These are phyloP conservation scores for Lissocephala sabroskyi DNA, from an alignment of 2,888 invertebrate species.

Conservation along the genomic window DNA sequence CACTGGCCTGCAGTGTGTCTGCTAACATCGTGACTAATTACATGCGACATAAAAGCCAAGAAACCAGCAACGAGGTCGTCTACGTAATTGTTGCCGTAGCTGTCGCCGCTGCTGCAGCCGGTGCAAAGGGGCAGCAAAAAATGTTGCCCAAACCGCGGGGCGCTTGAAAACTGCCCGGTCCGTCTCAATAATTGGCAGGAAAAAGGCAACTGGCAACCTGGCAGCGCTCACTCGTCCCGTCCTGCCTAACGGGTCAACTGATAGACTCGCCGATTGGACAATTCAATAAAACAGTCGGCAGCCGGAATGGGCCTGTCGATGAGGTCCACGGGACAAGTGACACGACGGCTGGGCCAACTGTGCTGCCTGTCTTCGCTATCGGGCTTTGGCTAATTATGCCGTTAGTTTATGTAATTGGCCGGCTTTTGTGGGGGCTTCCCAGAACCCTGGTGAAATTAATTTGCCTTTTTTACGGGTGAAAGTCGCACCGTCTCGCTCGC, in stretches of 20 bases:
- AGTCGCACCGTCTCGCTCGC: conserved; percentile 20
- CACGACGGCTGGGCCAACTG: background rate
- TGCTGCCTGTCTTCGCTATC: background rate
- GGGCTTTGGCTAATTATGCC: conserved; percentile 9
- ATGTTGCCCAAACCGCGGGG: conserved; percentile 16
- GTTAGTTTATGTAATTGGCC: conserved; percentile 4
- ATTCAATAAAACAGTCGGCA: conserved; percentile 52
- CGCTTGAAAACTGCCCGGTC: conserved; percentile 9
- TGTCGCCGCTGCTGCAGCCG: no score
- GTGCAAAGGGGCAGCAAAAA: conserved; percentile 23
- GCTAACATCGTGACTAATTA: conserved; percentile 63
- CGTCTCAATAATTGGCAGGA: conserved; percentile 51
- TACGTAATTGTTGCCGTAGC: conserved; percentile 47
- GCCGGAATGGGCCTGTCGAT: background rate
- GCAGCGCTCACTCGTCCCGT: no score
- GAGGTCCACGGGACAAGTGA: conserved; percentile 13
- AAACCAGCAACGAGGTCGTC: conserved; percentile 40
- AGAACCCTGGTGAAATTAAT: no score
- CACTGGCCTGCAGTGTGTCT: conserved; percentile 30
- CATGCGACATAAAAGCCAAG: conserved; percentile 54
- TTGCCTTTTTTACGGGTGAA: conserved; percentile 44
- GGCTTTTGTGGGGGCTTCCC: background rate
- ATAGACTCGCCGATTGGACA: conserved; percentile 19
- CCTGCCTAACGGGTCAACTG: background rate
- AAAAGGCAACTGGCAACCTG: conserved; percentile 12